Conservation (phyloP, 2,113 vertebrate genomes). For the Ariopsis seemanni region DNA sequence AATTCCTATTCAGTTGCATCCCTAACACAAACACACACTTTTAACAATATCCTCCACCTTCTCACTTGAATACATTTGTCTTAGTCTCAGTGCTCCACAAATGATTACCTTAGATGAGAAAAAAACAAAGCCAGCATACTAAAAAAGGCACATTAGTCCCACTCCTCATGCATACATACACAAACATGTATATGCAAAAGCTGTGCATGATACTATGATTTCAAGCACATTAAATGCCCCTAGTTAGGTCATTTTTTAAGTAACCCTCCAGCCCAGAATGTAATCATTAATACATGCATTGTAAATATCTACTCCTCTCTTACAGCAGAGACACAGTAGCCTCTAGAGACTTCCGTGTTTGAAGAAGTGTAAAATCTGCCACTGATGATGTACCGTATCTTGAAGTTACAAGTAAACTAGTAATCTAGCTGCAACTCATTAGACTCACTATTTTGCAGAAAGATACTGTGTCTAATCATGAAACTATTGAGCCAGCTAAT, state of each 20-base stretch:
- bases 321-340: neutral
- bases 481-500: neutral
- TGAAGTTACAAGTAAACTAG: neutral
- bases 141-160: neutral
- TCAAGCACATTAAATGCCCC: neutral
- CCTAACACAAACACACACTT: neutral
- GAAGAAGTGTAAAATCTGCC: neutral
- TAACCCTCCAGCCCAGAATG: neutral
- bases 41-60: neutral
- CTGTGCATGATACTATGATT: neutral
- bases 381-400: neutral
- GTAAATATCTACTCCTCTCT: neutral
- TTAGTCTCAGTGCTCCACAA: neutral
- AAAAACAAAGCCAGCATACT: constrained; percentile 5
- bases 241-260: neutral
- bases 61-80: neutral
- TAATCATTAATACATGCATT: neutral
- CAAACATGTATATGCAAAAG: neutral
- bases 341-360: neutral
- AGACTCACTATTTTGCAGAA: neutral
- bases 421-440: neutral
- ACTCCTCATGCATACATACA: neutral
- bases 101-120: constrained; percentile 6
- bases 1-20: neutral
- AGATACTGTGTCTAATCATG: neutral